Evolutionary conservation across 2,113 vertebrate genomes (phyloP), one percentile per base, ranked within the genome.

Genomic region (Xyliphius kryptos): DNA sequence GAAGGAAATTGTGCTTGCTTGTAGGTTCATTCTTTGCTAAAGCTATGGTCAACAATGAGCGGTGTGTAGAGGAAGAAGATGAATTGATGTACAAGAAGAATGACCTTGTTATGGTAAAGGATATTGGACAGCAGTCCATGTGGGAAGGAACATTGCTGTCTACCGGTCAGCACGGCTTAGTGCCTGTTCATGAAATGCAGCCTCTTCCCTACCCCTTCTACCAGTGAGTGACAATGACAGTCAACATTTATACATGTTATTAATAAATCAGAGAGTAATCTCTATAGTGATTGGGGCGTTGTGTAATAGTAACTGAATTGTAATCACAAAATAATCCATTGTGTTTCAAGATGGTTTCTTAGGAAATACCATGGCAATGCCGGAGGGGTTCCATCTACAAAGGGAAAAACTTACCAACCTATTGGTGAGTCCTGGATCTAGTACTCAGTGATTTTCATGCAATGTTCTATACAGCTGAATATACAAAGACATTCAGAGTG

Each of bases 311-410:
- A n/a, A n/a, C n/a, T n/a, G n/a, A n/a, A n/a, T n/a, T n/a, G n/a
- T n/a, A n/a, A n/a, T n/a, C n/a, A n/a, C n/a, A n/a, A n/a, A n/a
- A 5, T 17, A 56, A 8, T 48, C 43, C 20, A 22, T 26, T 52
- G n/a, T n/a, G n/a, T n/a, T n/a, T n/a, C n/a, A 81, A 98, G 96
- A 75, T 98, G 95, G 95, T 98, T 98, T 78, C 84, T 98, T 73
- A 94, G 85, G 88, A 95, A 85, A 67, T 88, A 90, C 55, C 76
- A 89, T 2, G 80, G 89, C 76, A 83, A 72, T 64, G 90, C 87
- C 74, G 87, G 80, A 68, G 81, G 83, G 21, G 75, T 78, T 2
- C 44, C 71, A 48, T 52, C 67, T 48, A 78, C 78, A 57, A 83
- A 79, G 66, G 77, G 80, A 63, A 59, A 40, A 2, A 80, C 79